phyloP scores from a whole-genome alignment of 1,140 invertebrate genomes.

The Ceratosolen solmsi region DNA sequence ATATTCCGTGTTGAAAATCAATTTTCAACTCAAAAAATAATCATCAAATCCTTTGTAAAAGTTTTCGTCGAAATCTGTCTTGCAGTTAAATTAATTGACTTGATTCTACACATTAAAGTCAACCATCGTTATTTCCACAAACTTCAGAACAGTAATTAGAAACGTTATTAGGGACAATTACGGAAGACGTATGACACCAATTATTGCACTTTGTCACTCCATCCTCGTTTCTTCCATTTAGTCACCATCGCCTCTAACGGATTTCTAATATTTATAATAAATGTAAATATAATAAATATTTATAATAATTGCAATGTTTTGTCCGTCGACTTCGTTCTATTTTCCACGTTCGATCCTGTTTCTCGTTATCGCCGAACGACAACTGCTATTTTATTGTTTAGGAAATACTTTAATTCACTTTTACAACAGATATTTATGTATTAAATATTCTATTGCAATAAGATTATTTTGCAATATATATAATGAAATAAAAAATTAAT shows the following conservation, averaged over 20 bases:
- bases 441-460: no score
- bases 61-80: conserved; percentile 45
- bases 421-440: no score
- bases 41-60: not conserved
- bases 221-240: conserved; percentile 39
- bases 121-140: conserved; percentile 50
- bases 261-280: not conserved
- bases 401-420: conserved; percentile 37
- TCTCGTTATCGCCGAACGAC: conserved; percentile 15
- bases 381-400: conserved; percentile 26
- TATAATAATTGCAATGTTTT: conserved; percentile 51
- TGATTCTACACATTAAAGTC: conserved; percentile 34
- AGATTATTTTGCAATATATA: no score
- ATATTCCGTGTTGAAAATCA: not conserved
- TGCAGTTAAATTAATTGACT: conserved; percentile 44
- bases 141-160: conserved; percentile 51
- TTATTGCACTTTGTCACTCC: conserved; percentile 53
- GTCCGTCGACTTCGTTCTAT: conserved; percentile 39
- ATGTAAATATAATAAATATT: not conserved
- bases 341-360: not conserved
- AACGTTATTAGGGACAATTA: conserved; percentile 53
- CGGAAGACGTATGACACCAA: conserved; percentile 53
- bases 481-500: no score
- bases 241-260: not conserved
- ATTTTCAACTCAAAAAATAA: not conserved